These are phyloP conservation scores for Diglossa cyanea DNA, from an alignment of 2,797 vertebrate species.

Conservation along the genomic window DNA sequence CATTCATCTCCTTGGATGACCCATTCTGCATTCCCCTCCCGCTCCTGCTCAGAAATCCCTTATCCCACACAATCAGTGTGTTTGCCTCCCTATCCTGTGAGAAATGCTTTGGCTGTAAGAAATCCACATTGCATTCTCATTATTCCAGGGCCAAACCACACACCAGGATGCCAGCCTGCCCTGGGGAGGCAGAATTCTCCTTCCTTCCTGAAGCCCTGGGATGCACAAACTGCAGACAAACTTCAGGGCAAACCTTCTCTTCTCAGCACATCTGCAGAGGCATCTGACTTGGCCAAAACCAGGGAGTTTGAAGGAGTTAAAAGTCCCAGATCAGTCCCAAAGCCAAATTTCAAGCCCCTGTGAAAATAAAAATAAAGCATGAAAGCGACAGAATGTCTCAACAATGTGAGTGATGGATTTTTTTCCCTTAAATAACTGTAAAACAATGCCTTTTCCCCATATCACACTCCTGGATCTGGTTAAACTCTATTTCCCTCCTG, in stretches of 20 bases:
- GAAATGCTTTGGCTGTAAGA: neutral
- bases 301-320: neutral
- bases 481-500: neutral
- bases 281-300: neutral
- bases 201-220: neutral
- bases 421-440: neutral
- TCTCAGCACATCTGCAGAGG: neutral
- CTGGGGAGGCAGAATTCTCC: neutral
- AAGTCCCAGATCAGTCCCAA: neutral
- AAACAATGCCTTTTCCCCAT: neutral
- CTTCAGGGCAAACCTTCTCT: neutral
- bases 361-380: neutral
- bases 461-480: neutral
- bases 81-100: fast-evolving
- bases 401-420: neutral
- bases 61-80: neutral
- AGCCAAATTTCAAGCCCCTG: neutral
- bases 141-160: neutral
- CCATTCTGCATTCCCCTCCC: neutral
- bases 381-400: neutral
- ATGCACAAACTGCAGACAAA: neutral
- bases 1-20: neutral
- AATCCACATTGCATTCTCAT: neutral
- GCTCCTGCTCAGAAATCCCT: neutral
- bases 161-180: neutral